Evolutionary conservation across 2,113 vertebrate genomes (phyloP).

Genomic region (Panthera tigris): DNA sequence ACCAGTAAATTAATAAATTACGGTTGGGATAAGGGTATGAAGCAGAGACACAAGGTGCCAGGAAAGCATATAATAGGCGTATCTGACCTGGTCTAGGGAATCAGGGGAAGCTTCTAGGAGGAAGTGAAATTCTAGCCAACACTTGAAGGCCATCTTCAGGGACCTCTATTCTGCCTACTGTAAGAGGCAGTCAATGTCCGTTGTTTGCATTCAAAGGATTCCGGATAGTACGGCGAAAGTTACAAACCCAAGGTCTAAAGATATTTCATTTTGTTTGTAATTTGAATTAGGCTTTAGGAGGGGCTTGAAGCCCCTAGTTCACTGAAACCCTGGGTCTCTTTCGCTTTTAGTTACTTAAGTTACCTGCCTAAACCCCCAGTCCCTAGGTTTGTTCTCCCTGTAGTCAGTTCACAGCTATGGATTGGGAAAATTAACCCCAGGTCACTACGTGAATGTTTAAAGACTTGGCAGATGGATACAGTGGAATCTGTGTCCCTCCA

Average conservation of each 20-base stretch:
- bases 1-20: background rate
- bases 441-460: background rate
- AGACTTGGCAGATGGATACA: background rate
- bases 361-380: background rate
- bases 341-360: background rate
- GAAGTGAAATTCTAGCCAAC: background rate
- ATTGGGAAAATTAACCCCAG: background rate
- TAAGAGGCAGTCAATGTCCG: background rate
- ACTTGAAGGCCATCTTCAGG: background rate
- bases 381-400: no score
- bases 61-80: background rate
- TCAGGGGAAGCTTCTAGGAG: slow-evolving; percentile 5
- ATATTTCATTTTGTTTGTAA: background rate
- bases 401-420: background rate
- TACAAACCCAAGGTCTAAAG: background rate
- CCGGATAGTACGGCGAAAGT: background rate
- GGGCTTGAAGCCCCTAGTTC: background rate
- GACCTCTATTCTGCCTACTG: background rate
- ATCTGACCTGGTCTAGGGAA: background rate
- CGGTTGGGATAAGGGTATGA: background rate
- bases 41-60: background rate
- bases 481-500: background rate
- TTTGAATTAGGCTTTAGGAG: background rate
- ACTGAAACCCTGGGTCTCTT: background rate
- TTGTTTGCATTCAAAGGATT: background rate